These are phyloP conservation scores for Mimumesa dahlbomi DNA, from an alignment of 2,888 invertebrate species.

Conservation along the genomic window DNA sequence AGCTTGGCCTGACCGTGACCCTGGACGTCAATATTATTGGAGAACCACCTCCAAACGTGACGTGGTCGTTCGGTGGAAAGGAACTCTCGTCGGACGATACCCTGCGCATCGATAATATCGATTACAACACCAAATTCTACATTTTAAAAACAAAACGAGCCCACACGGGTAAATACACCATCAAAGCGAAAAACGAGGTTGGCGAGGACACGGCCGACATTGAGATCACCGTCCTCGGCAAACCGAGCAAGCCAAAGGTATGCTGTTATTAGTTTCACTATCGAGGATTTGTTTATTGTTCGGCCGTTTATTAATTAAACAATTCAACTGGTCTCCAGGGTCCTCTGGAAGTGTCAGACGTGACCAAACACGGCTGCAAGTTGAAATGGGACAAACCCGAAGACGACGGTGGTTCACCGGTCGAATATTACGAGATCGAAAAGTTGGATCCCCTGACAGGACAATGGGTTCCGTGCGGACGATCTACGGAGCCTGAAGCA, in stretches of 20 bases:
- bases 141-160: conserved; percentile 90
- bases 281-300: too few relatives aligned
- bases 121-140: conserved; percentile 95
- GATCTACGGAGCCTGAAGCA: conserved; percentile 92
- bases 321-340: conserved; percentile 81
- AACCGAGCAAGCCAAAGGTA: conserved; percentile 87
- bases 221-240: conserved; percentile 92
- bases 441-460: conserved; percentile 95
- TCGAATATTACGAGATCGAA: conserved; percentile 98
- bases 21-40: conserved; percentile 95
- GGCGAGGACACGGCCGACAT: conserved; percentile 96
- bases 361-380: conserved; percentile 95
- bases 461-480: conserved; percentile 95
- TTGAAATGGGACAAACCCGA: conserved; percentile 96
- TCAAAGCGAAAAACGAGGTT: conserved; percentile 94
- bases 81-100: conserved; percentile 84
- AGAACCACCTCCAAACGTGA: conserved; percentile 95
- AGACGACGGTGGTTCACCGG: conserved; percentile 96
- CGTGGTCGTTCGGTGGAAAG: conserved; percentile 91
- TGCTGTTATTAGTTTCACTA: too few relatives aligned
- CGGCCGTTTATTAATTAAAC: too few relatives aligned
- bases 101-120: conserved; percentile 89
- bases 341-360: conserved; percentile 92
- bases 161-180: conserved; percentile 93
- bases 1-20: conserved; percentile 92